Percentiles rank a stretch among this genome's conserved stretches.
These are phyloP conservation scores for Distichodus sexfasciatus DNA, from an alignment of 2,797 vertebrate species.

Conservation along the genomic window DNA sequence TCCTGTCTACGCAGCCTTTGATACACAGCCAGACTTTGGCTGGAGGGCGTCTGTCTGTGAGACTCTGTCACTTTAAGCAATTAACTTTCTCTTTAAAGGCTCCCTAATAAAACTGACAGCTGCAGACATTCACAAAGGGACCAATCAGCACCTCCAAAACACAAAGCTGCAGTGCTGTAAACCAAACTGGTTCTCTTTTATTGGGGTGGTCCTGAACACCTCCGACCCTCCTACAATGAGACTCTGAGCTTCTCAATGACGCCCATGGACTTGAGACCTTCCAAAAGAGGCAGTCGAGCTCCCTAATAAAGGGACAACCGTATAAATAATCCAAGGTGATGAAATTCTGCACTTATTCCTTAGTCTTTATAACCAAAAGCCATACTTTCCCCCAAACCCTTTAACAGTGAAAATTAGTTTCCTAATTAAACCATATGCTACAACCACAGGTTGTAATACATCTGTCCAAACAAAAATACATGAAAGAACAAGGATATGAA, in stretches of 20 bases:
- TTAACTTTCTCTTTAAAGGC: conserved; percentile 57
- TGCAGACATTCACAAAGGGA: conserved; percentile 55
- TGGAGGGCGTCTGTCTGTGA: conserved; percentile 53
- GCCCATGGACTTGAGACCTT: conserved; percentile 49
- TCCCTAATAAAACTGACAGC: conserved; percentile 58
- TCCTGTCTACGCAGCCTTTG: conserved; percentile 41
- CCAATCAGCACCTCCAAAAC: conserved; percentile 54
- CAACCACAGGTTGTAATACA: no score
- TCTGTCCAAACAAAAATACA: no score
- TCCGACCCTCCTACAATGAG: conserved; percentile 34
- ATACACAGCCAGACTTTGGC: conserved; percentile 48
- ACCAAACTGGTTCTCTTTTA: conserved; percentile 54
- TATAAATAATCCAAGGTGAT: not conserved
- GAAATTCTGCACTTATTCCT: no score
- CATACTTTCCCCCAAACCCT: no score
- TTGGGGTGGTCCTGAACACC: conserved; percentile 49
- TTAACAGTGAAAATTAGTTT: no score
- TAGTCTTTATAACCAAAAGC: no score
- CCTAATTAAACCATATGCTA: no score
- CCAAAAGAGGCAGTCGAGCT: not conserved
- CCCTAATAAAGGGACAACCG: not conserved
- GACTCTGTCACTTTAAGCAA: conserved; percentile 54
- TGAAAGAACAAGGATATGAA: no score
- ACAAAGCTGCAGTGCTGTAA: conserved; percentile 50
- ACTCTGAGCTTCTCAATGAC: conserved; percentile 29